phyloP scores from a whole-genome alignment of 2,113 vertebrate genomes.

The Ptyas mucosa region DNA sequence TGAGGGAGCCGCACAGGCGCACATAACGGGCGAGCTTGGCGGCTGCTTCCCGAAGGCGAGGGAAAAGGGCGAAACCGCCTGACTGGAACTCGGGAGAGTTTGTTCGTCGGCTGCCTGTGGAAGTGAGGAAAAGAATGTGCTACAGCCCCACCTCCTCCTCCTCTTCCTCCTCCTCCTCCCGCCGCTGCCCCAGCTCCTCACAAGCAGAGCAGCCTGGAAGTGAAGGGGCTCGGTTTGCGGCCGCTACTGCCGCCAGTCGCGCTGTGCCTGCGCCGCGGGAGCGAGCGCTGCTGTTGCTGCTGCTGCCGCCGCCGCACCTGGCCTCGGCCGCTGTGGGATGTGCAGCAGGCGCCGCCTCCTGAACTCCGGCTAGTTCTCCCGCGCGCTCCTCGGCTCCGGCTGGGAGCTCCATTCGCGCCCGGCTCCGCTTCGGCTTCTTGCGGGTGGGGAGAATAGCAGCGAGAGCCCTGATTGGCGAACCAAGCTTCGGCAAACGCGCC shows the following conservation, averaged over 20 bases:
- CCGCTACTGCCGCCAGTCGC: neutral
- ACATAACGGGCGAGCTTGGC: neutral
- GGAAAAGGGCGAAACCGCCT: neutral
- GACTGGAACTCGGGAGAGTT: conserved; percentile 10
- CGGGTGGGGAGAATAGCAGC: neutral
- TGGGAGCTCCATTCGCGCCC: neutral
- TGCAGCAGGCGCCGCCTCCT: conserved; percentile 48
- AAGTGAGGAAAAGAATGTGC: conserved; percentile 3
- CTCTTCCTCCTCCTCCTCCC: neutral
- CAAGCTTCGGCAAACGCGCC: conserved; percentile 36
- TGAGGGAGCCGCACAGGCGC: neutral
- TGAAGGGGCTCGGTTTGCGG: neutral
- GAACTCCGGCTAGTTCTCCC: conserved; percentile 54
- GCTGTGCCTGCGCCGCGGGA: conserved; percentile 34
- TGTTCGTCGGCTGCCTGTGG: neutral
- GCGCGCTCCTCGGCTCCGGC: neutral
- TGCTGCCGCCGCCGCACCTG: conserved; percentile 58
- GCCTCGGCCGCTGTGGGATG: conserved; percentile 47
- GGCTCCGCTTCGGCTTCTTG: neutral
- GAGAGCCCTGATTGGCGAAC: neutral
- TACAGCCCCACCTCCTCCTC: neutral
- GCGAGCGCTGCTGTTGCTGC: conserved; percentile 35
- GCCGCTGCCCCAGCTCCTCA: neutral
- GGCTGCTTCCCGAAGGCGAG: neutral
- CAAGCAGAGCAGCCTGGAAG: neutral